Conservation (phyloP, 2,888 invertebrate genomes). For the Darwinula stevensoni region DNA sequence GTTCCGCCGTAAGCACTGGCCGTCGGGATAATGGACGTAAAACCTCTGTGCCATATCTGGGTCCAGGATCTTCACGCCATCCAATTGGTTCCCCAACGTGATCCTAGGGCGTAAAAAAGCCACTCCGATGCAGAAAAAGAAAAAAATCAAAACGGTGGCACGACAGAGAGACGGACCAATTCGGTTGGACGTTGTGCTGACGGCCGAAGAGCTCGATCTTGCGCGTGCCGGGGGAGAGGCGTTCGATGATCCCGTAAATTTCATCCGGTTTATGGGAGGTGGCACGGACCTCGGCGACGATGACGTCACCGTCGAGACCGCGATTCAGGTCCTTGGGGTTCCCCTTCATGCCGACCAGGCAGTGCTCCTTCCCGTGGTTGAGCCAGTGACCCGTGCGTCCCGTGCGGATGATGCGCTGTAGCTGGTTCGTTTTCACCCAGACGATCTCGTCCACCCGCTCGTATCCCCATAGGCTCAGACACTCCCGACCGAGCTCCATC, state of each 20-base stretch:
- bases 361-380: conserved; percentile 95
- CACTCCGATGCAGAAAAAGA: background rate
- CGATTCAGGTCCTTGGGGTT: conserved; percentile 65
- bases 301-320: conserved; percentile 87
- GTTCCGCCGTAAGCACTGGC: too few species aligned
- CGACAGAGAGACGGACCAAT: too few species aligned
- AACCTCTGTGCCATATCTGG: conserved; percentile 66
- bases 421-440: conserved; percentile 96
- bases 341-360: conserved; percentile 86
- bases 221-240: conserved; percentile 79
- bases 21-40: conserved; percentile 74
- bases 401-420: conserved; percentile 83
- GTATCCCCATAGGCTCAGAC: conserved; percentile 85
- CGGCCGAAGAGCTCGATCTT: conserved; percentile 91
- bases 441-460: conserved; percentile 87
- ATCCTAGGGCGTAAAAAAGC: conserved; percentile 14
- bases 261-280: conserved; percentile 97
- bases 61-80: conserved; percentile 73
- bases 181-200: conserved; percentile 90
- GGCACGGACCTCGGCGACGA: conserved; percentile 88
- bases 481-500: conserved; percentile 86
- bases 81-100: conserved; percentile 85
- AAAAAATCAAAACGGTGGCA: background rate
- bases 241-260: conserved; percentile 88
- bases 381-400: conserved; percentile 95